phyloP scores from a whole-genome alignment of 2,797 vertebrate genomes.

The Ceryle rudis region DNA sequence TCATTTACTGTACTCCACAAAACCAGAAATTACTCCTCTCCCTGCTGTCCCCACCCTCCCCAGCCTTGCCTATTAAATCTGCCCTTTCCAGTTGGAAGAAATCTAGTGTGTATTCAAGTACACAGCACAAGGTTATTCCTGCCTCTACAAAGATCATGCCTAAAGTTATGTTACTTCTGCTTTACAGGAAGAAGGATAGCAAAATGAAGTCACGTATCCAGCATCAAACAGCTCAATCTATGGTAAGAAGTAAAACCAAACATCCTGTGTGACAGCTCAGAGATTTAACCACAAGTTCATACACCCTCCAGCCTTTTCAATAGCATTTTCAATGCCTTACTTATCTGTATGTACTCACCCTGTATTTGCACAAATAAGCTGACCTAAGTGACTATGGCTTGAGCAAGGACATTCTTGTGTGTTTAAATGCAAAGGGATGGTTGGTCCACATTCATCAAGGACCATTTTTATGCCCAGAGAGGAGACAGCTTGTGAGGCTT shows the following conservation, averaged over 20 bases:
- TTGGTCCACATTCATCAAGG: not conserved
- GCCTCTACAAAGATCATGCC: not conserved
- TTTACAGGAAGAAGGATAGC: not conserved
- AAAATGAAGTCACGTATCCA: not conserved
- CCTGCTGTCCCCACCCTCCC: accelerated
- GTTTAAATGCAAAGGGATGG: not conserved
- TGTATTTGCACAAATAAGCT: not conserved
- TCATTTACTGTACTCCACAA: not conserved
- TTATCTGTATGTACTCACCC: not conserved
- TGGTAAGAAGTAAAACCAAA: not conserved
- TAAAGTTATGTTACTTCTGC: not conserved
- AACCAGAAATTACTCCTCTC: not conserved
- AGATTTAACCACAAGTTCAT: not conserved
- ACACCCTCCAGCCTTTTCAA: not conserved
- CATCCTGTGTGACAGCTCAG: not conserved
- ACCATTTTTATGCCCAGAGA: not conserved
- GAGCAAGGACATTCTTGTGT: not conserved
- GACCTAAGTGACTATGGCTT: not conserved
- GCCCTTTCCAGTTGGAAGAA: not conserved
- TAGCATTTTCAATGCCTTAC: not conserved
- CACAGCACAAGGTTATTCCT: not conserved
- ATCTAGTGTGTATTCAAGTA: not conserved
- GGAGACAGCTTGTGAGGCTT: not conserved
- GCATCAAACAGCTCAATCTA: not conserved
- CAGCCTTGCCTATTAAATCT: not conserved